Evolutionary conservation across 2,888 invertebrate species (phyloP).

Genomic region (Steinernema scapterisci): DNA sequence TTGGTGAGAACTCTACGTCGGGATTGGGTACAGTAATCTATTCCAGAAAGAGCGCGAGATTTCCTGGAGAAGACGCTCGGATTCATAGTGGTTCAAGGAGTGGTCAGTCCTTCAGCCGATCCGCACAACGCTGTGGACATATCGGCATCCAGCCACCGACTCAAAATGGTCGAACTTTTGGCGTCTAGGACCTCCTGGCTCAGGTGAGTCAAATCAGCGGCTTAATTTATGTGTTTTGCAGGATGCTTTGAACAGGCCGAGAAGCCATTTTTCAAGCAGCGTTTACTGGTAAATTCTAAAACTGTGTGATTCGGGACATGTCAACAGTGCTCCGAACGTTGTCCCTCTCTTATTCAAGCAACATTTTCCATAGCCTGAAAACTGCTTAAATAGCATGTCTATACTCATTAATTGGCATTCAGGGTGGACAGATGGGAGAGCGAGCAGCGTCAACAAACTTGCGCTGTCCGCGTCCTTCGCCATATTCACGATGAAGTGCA

Average conservation of each 20-base stretch:
- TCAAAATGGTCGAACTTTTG: conserved; percentile 32
- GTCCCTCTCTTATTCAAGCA: too few relatives aligned
- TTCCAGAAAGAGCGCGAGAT: conserved; percentile 35
- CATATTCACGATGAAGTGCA: not conserved
- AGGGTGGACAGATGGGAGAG: conserved; percentile 35
- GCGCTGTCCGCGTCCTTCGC: not conserved
- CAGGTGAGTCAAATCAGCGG: conserved; percentile 16
- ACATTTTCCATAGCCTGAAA: too few relatives aligned
- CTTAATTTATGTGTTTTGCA: not conserved
- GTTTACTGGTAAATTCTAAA: too few relatives aligned
- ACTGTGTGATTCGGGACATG: too few relatives aligned
- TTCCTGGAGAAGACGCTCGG: conserved; percentile 32
- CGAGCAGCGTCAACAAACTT: conserved; percentile 10
- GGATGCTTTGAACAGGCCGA: too few relatives aligned
- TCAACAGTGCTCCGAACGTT: too few relatives aligned
- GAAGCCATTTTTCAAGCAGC: too few relatives aligned
- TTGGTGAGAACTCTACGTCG: conserved; percentile 13
- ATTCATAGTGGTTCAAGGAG: conserved; percentile 31
- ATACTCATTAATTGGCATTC: conserved; percentile 7
- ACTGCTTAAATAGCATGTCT: not conserved
- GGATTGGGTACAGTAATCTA: not conserved
- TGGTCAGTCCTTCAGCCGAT: conserved; percentile 32
- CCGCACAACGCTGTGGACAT: not conserved
- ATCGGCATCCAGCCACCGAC: not conserved
- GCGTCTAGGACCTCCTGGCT: conserved; percentile 29